Conservation (phyloP, 2,888 invertebrate species). For the Aleiodes alternator region DNA sequence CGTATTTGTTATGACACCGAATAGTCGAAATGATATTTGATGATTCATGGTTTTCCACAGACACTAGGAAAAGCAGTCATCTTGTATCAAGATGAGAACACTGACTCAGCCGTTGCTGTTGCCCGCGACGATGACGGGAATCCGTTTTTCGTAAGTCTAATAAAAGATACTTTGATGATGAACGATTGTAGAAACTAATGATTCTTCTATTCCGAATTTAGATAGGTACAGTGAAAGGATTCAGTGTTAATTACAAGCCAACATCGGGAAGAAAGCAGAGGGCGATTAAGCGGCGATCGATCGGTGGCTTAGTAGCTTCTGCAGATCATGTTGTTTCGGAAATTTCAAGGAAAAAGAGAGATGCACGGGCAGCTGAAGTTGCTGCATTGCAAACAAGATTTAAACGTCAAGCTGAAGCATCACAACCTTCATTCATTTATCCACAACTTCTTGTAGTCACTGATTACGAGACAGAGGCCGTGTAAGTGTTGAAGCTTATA, state of each 20-base stretch:
- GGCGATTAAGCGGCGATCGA: neutral
- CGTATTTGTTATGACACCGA: no score
- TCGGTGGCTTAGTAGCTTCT: neutral
- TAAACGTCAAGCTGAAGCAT: neutral
- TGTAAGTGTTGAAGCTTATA: no score
- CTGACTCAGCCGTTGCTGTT: neutral
- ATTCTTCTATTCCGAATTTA: neutral
- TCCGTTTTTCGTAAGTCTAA: neutral
- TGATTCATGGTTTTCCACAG: no score
- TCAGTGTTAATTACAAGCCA: neutral
- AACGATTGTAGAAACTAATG: no score
- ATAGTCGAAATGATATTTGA: no score
- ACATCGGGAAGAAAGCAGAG: neutral
- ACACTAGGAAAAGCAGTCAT: neutral
- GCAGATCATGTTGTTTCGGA: neutral
- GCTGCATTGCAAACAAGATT: neutral
- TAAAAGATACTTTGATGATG: no score
- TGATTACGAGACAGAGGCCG: neutral
- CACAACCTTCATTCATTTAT: neutral
- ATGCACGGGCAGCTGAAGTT: neutral
- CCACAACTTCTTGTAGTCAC: neutral
- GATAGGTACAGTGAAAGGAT: neutral
- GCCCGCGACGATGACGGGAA: neutral
- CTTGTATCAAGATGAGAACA: conserved; percentile 2
- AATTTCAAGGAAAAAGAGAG: conserved; percentile 2